These are phyloP conservation scores for Piaya cayana DNA, from an alignment of 2,113 vertebrate species.

Conservation along the genomic window DNA sequence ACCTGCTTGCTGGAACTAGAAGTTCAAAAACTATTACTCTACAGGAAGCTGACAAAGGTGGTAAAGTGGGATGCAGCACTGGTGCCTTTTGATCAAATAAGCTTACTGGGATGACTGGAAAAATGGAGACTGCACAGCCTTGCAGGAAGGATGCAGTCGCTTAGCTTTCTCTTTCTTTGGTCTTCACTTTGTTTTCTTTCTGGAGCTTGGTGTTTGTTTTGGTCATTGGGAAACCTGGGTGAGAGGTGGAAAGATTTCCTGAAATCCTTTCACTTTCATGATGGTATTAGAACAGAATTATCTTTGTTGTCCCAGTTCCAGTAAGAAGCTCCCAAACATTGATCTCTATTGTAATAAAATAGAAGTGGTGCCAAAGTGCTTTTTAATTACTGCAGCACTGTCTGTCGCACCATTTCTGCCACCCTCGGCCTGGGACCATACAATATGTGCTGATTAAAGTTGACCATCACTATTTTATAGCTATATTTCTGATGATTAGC, in stretches of 20 bases:
- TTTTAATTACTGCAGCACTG: not conserved
- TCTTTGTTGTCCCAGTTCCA: not conserved
- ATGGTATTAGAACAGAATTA: not conserved
- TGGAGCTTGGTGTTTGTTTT: not conserved
- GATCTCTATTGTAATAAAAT: not conserved
- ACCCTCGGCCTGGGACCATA: not conserved
- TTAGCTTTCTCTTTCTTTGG: not conserved
- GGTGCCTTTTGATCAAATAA: not conserved
- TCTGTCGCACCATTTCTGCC: not conserved
- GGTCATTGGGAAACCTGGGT: not conserved
- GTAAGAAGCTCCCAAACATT: not conserved
- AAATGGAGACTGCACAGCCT: accelerated
- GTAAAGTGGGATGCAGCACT: not conserved
- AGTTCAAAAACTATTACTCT: conserved; percentile 86
- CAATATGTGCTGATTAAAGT: not conserved
- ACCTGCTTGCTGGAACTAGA: conserved; percentile 78
- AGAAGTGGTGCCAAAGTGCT: not conserved
- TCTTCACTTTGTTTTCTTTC: not conserved
- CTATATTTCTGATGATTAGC: conserved; percentile 5
- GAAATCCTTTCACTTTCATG: not conserved
- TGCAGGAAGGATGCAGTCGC: accelerated
- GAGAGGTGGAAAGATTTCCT: not conserved
- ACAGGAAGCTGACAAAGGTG: conserved; percentile 62
- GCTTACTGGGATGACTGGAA: not conserved
- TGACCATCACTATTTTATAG: conserved; percentile 7